Evolutionary conservation across 2,888 invertebrate species (phyloP), one percentile per base, ranked within the genome.

Genomic region (Hirtodrosophila alboralis): DNA sequence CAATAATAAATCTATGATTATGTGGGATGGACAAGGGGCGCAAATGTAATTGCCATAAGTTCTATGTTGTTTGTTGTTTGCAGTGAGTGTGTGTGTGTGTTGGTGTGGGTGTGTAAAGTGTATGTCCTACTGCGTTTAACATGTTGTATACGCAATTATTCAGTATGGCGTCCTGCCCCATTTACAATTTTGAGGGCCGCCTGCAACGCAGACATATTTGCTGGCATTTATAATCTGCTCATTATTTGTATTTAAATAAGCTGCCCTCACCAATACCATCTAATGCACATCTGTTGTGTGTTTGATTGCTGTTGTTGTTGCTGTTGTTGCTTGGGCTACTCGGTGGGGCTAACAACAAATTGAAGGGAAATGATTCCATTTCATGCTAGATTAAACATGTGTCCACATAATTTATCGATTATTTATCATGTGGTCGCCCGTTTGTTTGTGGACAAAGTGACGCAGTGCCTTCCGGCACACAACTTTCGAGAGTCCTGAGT

Each of bases 331-430:
- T 31, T 33, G 23, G 34, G 61, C 33, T 51, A 60, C 53, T 67
- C 52, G 74, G 61, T 62, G 59, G 79, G 79, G 75, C 81, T 61
- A 75, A 71, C 81, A 86, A 86, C 88, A 89, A 89, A 89, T 88
- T 88, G 87, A 84, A 75, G 86, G 87, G 87, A 89, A 89, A 87
- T 89, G 87, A 89, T 90, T 87, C 87, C 76, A 89, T 90, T 89
- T 89, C 80, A 89, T 87, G 90, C 79, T 86, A 89, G 86, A 89
- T 90, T 89, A 83, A 90, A 88, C 89, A 86, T 88, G 79, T 89
- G 88, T 84, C 80, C 84, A 88, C 85, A 88, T 87, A 87, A 89
- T 88, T 87, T 89, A 89, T 89, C 87, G 90, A 89, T 90, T 89
- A 89, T 89, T 89, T 87, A 87, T 88, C 81, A 87, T 88, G 84